These are phyloP conservation scores for Patagioenas fasciata DNA, from an alignment of 2,113 vertebrate species.

Conservation along the genomic window DNA sequence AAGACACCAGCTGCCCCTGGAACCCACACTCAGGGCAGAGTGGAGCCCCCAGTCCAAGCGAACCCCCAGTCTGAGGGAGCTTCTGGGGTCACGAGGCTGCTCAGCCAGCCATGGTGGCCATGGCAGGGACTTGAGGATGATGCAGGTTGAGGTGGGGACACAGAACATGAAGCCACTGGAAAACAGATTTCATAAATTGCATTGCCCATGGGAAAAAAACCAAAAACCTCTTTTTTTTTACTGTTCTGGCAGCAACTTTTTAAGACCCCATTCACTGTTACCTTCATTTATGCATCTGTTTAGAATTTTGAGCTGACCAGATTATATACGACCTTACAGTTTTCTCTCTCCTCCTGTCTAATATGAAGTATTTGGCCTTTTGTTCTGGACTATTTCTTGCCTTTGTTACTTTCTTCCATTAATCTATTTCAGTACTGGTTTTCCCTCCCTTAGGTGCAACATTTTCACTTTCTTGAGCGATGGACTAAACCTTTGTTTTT, in stretches of 20 bases:
- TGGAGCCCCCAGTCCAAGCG: not conserved
- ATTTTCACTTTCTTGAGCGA: slow-evolving; percentile 7
- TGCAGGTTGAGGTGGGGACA: too few relatives aligned
- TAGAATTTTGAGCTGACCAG: not conserved
- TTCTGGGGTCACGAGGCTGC: not conserved
- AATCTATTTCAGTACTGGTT: not conserved
- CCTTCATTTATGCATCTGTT: not conserved
- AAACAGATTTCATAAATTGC: not conserved
- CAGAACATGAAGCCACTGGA: not conserved
- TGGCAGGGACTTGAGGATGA: not conserved
- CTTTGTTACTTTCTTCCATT: not conserved
- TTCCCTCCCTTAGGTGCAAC: not conserved
- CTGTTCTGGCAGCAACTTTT: not conserved
- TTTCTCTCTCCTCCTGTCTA: not conserved
- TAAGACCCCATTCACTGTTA: not conserved
- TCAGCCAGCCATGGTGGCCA: not conserved
- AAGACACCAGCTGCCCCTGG: not conserved
- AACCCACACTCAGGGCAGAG: fast-evolving
- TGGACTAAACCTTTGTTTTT: slow-evolving; percentile 3
- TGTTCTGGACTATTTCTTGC: not conserved
- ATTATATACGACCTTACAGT: not conserved
- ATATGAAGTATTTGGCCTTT: slow-evolving; percentile 36
- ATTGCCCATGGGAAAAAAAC: not conserved
- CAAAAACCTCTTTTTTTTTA: not conserved
- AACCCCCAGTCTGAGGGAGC: not conserved